Evolutionary conservation across 2,113 vertebrate genomes (phyloP), one percentile per base, ranked within the genome.

Genomic region (Donacobius atricapilla): DNA sequence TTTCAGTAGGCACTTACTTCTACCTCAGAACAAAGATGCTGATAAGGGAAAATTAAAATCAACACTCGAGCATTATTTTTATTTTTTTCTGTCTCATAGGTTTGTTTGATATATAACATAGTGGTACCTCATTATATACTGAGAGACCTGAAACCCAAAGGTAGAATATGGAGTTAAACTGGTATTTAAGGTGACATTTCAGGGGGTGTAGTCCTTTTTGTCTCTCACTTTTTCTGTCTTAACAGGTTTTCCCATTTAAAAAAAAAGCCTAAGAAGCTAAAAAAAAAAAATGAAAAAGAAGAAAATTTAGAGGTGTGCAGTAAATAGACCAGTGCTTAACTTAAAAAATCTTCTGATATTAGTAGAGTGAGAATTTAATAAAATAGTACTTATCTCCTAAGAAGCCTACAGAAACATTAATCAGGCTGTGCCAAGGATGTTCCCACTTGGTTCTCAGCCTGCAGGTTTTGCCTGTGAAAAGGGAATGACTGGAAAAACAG

Each of bases 301-400:
- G 11, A 63, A 68, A 56, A 63, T 6, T 28, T 37, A 61, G 51
- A 81, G 14, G 20, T 4, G 2, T 8, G 18, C 8, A 51, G 35
- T 48, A 82, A 84, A 79, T 5, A n/a, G 63, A 44, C 15, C 40
- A 69, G 40, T 45, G 40, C 57, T 90, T 87, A 79, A 79, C 40
- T 79, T 44, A 27, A n/a, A 79, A 94, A 87, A 72, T 78, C 78
- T 78, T 70, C 54, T 76, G 61, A 51, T 93, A 88, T 76, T 90
- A 93, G 40, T 25, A 39, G 53, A 90, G 61, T 31, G 24, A 91
- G 40, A 93, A 68, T 94, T 96, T 91, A 93, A 96, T 94, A 96
- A 95, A 89, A 95, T 57, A 57, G 48, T 77, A 25, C 80, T 94
- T 92, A 86, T 87, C 44, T 75, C 30, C 51, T 82, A 68, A 89